phyloP scores from a whole-genome alignment of 2,797 vertebrate genomes.

The Miichthys miiuy region DNA sequence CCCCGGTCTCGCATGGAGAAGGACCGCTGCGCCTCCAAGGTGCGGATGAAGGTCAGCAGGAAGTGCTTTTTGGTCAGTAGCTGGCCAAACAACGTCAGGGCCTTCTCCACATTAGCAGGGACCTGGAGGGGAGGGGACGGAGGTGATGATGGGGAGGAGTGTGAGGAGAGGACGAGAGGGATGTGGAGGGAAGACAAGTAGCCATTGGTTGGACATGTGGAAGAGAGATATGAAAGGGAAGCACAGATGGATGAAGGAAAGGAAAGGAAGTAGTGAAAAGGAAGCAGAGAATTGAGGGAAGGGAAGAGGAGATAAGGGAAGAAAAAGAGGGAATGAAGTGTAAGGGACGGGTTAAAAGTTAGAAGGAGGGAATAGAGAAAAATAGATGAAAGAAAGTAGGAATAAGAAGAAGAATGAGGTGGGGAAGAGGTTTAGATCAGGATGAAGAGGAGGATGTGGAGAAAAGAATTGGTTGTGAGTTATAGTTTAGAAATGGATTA shows the following conservation, averaged over 20 bases:
- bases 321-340: background rate
- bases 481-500: slow-evolving; percentile 50
- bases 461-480: slow-evolving; percentile 37
- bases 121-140: slow-evolving; percentile 82
- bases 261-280: background rate
- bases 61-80: slow-evolving; percentile 99
- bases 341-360: background rate
- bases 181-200: background rate
- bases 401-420: background rate
- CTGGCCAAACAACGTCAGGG: slow-evolving; percentile 95
- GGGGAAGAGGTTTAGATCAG: slow-evolving; percentile 7
- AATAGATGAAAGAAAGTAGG: background rate
- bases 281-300: slow-evolving; percentile 12
- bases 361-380: background rate
- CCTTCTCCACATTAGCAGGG: slow-evolving; percentile 96
- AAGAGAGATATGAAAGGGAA: slow-evolving; percentile 11
- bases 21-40: slow-evolving; percentile 95
- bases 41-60: slow-evolving; percentile 97
- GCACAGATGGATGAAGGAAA: background rate
- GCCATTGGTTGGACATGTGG: slow-evolving; percentile 8
- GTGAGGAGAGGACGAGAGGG: background rate
- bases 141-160: slow-evolving; percentile 34
- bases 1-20: slow-evolving; percentile 98
- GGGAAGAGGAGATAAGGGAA: background rate
- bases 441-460: slow-evolving; percentile 22